Base-by-base conservation (phyloP, 2,113 vertebrate species). In the Parus major region DNA sequence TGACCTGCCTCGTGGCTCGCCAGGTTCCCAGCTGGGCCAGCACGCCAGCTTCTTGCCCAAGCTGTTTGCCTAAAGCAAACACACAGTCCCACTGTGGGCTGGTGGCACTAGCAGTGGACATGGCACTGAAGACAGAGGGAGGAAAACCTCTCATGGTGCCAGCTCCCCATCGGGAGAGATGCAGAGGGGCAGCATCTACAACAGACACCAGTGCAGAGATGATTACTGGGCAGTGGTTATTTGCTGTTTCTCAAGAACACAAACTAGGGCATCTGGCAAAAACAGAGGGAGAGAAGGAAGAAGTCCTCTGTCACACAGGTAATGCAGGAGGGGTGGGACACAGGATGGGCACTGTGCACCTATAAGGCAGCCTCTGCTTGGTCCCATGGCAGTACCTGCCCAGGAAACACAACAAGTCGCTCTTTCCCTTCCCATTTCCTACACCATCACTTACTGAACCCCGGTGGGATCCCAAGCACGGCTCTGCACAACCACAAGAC, bases 401-500 rank as follows among this genome's bases (percentile, higher is more conserved):
- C 47, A 44, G 7, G 7, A 17, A 35, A 86, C 8, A 19, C 46
- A 52, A 11, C 22, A 60, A 82, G 36, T 6, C 0, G 0, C 14
- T 29, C 22, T 72, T 47, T 77, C 28, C n/a, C 3, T 25, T 66
- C 24, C 15, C 15, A 35, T 20, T 42, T 53, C 71, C 52, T 33
- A 44, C 23, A 35, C 44, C 78, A 87, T 25, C 56, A 50, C 23
- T 68, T 73, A n/a, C 31, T 14, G 65, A 78, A 53, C 0, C 0
- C 29, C 0, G 0, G 2, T 36, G 73, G 39, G 11, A 64, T 55
- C 44, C 18, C 1, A 35, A 68, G 55, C 0, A 0, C 0, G 0
- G 39, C 66, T 71, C 53, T 2, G 0, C 28, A 39, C 0, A 0
- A 41, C 49, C 36, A 11, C 5, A 1, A 44, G 60, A 50, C 24